These are phyloP conservation scores for Lumbricus terrestris DNA, from an alignment of 2,888 invertebrate genomes.

Conservation along the genomic window DNA sequence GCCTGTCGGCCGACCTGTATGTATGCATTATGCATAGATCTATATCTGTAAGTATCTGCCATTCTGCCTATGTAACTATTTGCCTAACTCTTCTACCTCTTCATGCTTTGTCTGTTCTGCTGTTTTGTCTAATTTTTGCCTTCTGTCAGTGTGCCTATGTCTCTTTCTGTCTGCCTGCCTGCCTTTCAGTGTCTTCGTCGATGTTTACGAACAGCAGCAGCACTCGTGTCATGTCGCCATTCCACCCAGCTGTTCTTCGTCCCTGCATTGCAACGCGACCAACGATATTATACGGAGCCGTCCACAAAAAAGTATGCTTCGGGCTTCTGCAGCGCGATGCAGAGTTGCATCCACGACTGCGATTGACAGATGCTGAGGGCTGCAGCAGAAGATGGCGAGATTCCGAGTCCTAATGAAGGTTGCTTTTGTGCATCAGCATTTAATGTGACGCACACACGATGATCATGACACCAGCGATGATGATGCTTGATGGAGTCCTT, in stretches of 20 bases:
- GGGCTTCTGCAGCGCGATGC: neutral
- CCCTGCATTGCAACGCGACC: neutral
- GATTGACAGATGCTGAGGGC: neutral
- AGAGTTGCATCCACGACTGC: no score
- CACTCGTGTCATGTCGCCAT: neutral
- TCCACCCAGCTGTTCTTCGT: neutral
- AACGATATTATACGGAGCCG: neutral
- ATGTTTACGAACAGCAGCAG: no score
- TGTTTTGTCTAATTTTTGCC: neutral
- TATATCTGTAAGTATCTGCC: no score
- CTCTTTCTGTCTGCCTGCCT: neutral
- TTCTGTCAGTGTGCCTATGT: neutral
- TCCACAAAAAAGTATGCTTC: neutral
- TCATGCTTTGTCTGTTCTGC: neutral
- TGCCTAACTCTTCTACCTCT: neutral
- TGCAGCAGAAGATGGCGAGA: conserved; percentile 3
- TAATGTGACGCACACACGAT: neutral
- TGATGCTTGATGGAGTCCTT: no score
- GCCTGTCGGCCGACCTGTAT: neutral
- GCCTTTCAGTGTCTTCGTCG: neutral
- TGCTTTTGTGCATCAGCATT: neutral
- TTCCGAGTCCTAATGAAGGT: neutral
- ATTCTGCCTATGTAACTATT: no score
- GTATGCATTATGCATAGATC: neutral
- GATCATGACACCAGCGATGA: neutral